Evolutionary conservation across 1,140 invertebrate genomes (phyloP).

Genomic region (Drosophila malerkotliana): DNA sequence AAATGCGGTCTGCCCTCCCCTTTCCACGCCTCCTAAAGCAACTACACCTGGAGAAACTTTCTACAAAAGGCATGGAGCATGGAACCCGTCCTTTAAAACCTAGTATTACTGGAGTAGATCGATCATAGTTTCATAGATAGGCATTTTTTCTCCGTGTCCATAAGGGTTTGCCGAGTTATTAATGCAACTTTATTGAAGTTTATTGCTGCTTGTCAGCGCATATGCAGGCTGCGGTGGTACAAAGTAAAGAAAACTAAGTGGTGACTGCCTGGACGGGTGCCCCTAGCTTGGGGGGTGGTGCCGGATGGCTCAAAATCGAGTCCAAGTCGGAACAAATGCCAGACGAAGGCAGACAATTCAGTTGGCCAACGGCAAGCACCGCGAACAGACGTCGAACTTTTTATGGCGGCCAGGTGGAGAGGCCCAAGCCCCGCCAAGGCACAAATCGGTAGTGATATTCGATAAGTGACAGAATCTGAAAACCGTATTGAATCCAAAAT

Average conservation of each 20-base stretch:
- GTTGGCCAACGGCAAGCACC: slow-evolving; percentile 56
- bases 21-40: neutral
- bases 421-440: no score
- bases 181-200: slow-evolving; percentile 79
- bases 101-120: no score
- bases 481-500: slow-evolving; percentile 37
- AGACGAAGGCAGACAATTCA: slow-evolving; percentile 43
- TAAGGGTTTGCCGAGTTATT: slow-evolving; percentile 63
- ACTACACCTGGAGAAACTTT: neutral
- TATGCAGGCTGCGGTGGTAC: slow-evolving; percentile 50
- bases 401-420: neutral
- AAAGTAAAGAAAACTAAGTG: slow-evolving; percentile 33
- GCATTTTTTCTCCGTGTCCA: slow-evolving; percentile 14
- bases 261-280: neutral
- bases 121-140: neutral
- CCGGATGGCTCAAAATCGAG: neutral
- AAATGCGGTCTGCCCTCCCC: slow-evolving; percentile 27
- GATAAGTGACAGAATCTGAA: neutral
- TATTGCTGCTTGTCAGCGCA: slow-evolving; percentile 75
- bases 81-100: neutral
- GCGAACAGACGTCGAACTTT: slow-evolving; percentile 35
- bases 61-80: no score
- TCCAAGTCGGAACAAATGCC: slow-evolving; percentile 36
- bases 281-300: neutral
- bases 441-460: slow-evolving; percentile 1